Base-by-base conservation (phyloP, 1,140 invertebrate species). In the Mya arenaria region DNA sequence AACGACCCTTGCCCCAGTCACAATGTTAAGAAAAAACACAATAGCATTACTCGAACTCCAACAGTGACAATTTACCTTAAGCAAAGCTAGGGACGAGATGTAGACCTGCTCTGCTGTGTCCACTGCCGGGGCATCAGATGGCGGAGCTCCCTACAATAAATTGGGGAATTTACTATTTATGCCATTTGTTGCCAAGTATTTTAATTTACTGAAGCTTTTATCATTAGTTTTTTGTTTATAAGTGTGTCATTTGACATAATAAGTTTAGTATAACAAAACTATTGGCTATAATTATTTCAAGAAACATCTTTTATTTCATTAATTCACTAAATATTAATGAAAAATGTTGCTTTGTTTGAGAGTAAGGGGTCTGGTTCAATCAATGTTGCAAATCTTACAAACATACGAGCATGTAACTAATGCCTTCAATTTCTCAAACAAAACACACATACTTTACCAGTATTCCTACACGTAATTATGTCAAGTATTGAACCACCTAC, bases 21-120 rank as follows among this genome's bases (percentile, higher is more conserved):
- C n/a, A n/a, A n/a, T n/a, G n/a, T n/a, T n/a, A n/a, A n/a, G n/a
- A n/a, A n/a, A n/a, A n/a, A n/a, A n/a, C n/a, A n/a, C n/a, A n/a
- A n/a, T n/a, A n/a, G n/a, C n/a, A n/a, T n/a, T n/a, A n/a, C n/a
- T n/a, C n/a, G n/a, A n/a, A n/a, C n/a, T n/a, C n/a, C n/a, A n/a
- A n/a, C n/a, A n/a, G n/a, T n/a, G n/a, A n/a, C n/a, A n/a, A 28
- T 52, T 85, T 85, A 94, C 93, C 90, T 99, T 99, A 23, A 99
- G 93, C 10, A 99, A 94, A 34, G 99, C 99, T 91, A 99, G 93
- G 0, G 99, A 99, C 0, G 98, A 99, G 90, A 99, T 99, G 91
- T 99, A 99, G 19, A 94, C 93, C 94, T 99, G 99, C 93, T 99
- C 99, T 30, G 98, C 98, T 37, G 99, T 99, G 92, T 99, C 99